A percentile compares a stretch with the other conserved stretches of the same genome.
Conservation (phyloP, 2,888 invertebrate genomes). For the Pheosia gnoma region DNA sequence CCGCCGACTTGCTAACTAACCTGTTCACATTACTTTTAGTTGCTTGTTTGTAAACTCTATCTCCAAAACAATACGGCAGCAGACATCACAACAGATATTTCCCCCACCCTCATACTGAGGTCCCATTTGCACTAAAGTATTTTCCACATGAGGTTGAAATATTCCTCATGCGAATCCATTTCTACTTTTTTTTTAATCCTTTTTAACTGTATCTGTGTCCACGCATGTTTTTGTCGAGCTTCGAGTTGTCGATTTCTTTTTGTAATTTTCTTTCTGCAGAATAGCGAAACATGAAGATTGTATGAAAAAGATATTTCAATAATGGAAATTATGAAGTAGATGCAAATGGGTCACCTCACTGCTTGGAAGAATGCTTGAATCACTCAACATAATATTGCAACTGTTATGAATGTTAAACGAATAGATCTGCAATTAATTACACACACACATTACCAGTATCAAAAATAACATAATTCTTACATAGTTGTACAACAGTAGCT, state of each 20-base stretch:
- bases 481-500: not conserved
- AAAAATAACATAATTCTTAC: too few relatives aligned
- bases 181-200: slow-evolving; percentile 53
- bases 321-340: slow-evolving; percentile 43
- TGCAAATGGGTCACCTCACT: slow-evolving; percentile 80
- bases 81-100: slow-evolving; percentile 66
- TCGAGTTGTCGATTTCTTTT: slow-evolving; percentile 38
- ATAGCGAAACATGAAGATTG: slow-evolving; percentile 31
- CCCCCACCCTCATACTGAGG: slow-evolving; percentile 74
- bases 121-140: slow-evolving; percentile 79
- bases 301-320: slow-evolving; percentile 7
- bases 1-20: slow-evolving; percentile 26
- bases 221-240: slow-evolving; percentile 76
- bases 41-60: not conserved
- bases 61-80: slow-evolving; percentile 50
- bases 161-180: slow-evolving; percentile 51
- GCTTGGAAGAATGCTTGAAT: slow-evolving; percentile 51
- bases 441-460: too few relatives aligned
- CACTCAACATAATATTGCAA: slow-evolving; percentile 1
- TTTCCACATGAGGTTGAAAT: slow-evolving; percentile 54
- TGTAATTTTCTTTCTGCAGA: slow-evolving; percentile 51
- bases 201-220: slow-evolving; percentile 76
- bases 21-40: not conserved
- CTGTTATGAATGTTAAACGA: too few relatives aligned
- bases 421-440: too few relatives aligned